Base-by-base conservation (phyloP, 2,888 invertebrate genomes). In the Crocallis elinguaria region DNA sequence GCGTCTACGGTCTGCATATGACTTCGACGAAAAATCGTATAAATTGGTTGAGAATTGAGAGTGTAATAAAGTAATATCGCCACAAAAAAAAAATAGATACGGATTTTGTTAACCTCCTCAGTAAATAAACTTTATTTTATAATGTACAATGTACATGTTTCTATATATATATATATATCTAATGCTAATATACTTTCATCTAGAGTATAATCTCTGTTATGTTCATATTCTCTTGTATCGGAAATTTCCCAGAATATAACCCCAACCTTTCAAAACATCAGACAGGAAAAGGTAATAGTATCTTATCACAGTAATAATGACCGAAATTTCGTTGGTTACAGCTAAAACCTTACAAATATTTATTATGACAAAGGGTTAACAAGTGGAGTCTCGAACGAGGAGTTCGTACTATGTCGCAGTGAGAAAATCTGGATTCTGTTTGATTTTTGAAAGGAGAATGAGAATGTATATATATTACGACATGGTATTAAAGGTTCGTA, bases 311-410 rank as follows among this genome's bases (percentile, higher is more conserved):
- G 11, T 37, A 12, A 38, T 8, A 5, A 30, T 13, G 2, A 17
- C 12, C 2, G 6, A 25, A 25, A 25, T 13, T n/a, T 11, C 21
- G 23, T 37, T 14, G 4, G 14, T 30, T 37, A 11, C 30, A 11
- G 9, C 21, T 25, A 8, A 1, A 14, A 25, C 5, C 32, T 3
- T 25, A 9, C 5, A 25, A 32, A 25, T 14, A 17, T 17, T 33
- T 39, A 48, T 33, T 48, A 7, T 11, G 30, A 46, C 38, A 32
- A 32, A 8, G 46, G 6, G 38, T 30, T 37, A 38, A 46, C 30
- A 32, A 16, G 32, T 8, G 1, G 6, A 29, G 19, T 7, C 9
- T 12, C 11, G 11, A 16, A 14, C n/a, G 16, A 8, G 1, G n/a
- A 33, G 9, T 1, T 33, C 7, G 39, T 19, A 35, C 41, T 19